These are phyloP conservation scores for Agrotis ipsilon DNA, from an alignment of 2,888 invertebrate species.

Conservation along the genomic window DNA sequence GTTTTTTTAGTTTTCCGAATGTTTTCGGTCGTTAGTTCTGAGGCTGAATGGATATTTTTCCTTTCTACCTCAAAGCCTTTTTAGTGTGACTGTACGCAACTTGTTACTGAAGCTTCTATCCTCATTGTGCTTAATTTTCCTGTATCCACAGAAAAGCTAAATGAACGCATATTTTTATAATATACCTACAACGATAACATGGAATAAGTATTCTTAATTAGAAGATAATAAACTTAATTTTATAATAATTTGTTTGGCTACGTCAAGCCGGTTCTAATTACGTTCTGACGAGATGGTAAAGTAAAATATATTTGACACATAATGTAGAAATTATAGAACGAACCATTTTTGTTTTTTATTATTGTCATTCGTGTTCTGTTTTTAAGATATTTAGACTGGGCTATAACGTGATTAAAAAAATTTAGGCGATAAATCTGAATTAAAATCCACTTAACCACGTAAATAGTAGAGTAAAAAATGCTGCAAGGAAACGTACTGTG, in stretches of 20 bases:
- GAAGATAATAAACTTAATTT: background rate
- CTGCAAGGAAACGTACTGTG: background rate
- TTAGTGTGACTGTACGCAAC: constrained; percentile 10
- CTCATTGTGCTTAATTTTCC: constrained; percentile 5
- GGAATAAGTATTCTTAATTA: background rate
- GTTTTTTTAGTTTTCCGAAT: background rate
- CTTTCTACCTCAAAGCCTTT: background rate
- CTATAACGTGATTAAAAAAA: too few species aligned
- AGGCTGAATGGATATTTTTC: background rate
- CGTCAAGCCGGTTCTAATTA: background rate
- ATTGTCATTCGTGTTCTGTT: too few species aligned
- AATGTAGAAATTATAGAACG: too few species aligned
- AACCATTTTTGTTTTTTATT: too few species aligned
- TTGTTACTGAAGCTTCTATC: constrained; percentile 4
- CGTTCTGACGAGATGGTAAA: background rate
- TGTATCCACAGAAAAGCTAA: background rate
- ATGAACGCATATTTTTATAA: too few species aligned
- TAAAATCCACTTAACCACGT: too few species aligned
- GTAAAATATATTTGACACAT: background rate
- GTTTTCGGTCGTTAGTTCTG: constrained; percentile 1
- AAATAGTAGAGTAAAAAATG: background rate
- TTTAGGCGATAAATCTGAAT: too few species aligned
- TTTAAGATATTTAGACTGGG: background rate
- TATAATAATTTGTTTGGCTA: background rate
- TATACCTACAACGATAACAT: background rate